Evolutionary conservation across 2,113 vertebrate species (phyloP), one percentile per base, ranked within the genome.

Genomic region (Tenrec ecaudatus): DNA sequence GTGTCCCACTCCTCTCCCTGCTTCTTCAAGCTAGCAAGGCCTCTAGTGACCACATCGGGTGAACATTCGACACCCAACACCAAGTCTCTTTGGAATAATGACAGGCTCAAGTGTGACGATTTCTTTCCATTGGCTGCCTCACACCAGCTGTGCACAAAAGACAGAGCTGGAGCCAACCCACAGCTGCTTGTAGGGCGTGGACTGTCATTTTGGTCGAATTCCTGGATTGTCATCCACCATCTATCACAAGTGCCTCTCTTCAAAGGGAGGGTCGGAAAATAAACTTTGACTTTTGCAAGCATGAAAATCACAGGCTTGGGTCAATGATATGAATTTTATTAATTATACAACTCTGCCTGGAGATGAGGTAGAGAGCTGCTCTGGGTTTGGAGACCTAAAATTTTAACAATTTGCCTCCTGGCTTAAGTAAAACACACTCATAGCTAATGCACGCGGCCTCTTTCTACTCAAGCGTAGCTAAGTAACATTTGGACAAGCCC

Each of bases 211-310:
- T 95, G 91, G 82, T 95, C 81, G 93, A 95, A 88, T 97, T 97
- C 95, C 96, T 97, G 96, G 96, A 95, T 85, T 95, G 90, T 90
- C 97, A 96, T 95, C 97, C 82, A 79, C 95, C 96, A 95, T 97
- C 93, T 93, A 93, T 97, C 92, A 95, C 1, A 93, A 66, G 25
- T 69, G 66, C 94, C 95, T 96, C 88, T 94, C 95, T 97, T 96
- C 94, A 94, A 95, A 95, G 93, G 93, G 92, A 96, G 76, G 96
- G 92, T 82, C 95, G 17, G 82, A 89, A 94, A 95, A 93, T 91
- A 96, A 96, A 91, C 66, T 62, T 88, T 96, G 64, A 73, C 86
- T 97, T 95, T 96, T 93, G 86, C 90, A 94, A 88, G 62, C 64
- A 94, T 88, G 96, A 80, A 86, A 66, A 96, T 58, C 71, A 96